Conservation (phyloP, 2,113 vertebrate genomes). For the Meles meles region DNA sequence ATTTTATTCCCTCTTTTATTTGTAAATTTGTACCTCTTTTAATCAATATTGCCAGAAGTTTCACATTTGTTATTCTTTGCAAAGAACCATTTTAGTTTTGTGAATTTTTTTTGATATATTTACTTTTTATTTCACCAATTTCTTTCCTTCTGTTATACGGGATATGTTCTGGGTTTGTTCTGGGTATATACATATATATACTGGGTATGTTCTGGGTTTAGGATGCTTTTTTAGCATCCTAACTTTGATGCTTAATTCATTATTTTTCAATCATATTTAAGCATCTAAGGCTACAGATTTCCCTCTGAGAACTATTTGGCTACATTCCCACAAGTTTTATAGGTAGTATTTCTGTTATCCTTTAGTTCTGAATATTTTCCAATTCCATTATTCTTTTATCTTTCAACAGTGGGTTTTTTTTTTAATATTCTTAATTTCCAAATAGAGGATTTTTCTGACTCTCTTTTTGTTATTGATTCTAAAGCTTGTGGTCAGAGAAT, state of each 20-base stretch:
- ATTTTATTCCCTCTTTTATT: background rate
- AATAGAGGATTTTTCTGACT: background rate
- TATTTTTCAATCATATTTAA: background rate
- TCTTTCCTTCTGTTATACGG: background rate
- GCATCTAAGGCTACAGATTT: background rate
- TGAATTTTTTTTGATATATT: background rate
- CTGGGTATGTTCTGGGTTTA: background rate
- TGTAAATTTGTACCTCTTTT: background rate
- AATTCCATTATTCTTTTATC: background rate
- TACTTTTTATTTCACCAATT: background rate
- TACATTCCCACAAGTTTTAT: background rate
- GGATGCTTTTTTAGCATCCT: background rate
- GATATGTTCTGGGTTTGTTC: too few species aligned
- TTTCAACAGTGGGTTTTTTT: background rate
- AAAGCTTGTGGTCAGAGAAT: background rate
- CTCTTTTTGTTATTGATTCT: background rate
- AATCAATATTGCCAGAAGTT: background rate
- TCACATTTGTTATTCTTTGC: background rate
- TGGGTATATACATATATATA: too few species aligned
- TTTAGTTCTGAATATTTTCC: background rate
- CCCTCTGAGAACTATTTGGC: background rate
- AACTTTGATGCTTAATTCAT: background rate
- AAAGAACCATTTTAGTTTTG: background rate
- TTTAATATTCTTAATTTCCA: slow-evolving; percentile 20
- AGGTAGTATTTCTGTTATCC: background rate